These are phyloP conservation scores for Apis mellifera DNA, from an alignment of 1,140 invertebrate species.

Conservation along the genomic window DNA sequence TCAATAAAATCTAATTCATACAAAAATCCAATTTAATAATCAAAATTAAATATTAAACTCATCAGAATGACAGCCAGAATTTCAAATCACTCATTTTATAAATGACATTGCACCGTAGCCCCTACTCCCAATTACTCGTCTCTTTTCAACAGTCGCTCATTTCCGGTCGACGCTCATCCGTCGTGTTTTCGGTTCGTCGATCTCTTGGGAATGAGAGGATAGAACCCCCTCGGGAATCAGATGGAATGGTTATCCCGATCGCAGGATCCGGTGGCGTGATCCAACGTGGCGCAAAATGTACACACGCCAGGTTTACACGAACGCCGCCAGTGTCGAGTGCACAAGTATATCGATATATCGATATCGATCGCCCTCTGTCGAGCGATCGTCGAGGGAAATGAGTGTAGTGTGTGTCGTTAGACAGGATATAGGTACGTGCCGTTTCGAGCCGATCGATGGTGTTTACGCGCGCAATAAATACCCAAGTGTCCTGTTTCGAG, in stretches of 20 bases:
- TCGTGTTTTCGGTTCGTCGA: slow-evolving; percentile 16
- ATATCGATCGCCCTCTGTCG: slow-evolving; percentile 10
- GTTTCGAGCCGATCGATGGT: slow-evolving; percentile 18
- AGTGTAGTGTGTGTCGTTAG: slow-evolving; percentile 7
- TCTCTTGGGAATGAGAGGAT: too few relatives aligned
- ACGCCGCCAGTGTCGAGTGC: not conserved
- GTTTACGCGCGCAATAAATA: slow-evolving; percentile 33
- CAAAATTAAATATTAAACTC: too few relatives aligned
- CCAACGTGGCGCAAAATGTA: slow-evolving; percentile 30
- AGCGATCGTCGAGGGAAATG: not conserved
- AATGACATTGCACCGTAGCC: too few relatives aligned
- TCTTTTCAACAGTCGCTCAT: not conserved
- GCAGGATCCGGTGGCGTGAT: slow-evolving; percentile 10
- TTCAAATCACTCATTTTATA: too few relatives aligned
- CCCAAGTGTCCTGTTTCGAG: not conserved
- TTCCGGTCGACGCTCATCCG: slow-evolving; percentile 11
- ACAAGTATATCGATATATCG: not conserved
- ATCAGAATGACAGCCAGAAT: too few relatives aligned
- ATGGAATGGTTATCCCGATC: not conserved
- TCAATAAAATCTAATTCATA: too few relatives aligned
- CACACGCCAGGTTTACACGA: not conserved
- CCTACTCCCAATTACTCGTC: not conserved
- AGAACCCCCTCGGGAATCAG: too few relatives aligned
- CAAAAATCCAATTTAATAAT: too few relatives aligned
- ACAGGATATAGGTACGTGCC: slow-evolving; percentile 15